A percentile compares a stretch with the other conserved stretches of the same genome.
These are phyloP conservation scores for Pheosia tremula DNA, from an alignment of 2,888 invertebrate species.

Conservation along the genomic window DNA sequence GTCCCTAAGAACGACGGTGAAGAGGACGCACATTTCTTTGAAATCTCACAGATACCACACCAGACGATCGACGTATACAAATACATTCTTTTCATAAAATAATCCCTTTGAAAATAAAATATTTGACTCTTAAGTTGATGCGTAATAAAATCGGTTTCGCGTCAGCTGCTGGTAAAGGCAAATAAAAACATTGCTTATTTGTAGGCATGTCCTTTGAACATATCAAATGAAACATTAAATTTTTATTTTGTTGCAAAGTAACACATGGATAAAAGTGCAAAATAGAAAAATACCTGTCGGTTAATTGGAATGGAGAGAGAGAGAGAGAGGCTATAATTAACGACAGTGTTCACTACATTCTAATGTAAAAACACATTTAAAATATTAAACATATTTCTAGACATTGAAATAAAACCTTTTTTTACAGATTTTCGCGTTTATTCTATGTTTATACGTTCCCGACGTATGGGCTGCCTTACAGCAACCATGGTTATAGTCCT, in stretches of 20 bases:
- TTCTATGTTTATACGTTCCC: too few relatives aligned
- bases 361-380: too few relatives aligned
- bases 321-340: not conserved
- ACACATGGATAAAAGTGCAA: not conserved
- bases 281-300: not conserved
- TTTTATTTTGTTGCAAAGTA: not conserved
- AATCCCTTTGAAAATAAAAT: conserved; percentile 7
- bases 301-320: not conserved
- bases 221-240: not conserved
- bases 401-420: too few relatives aligned
- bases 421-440: too few relatives aligned
- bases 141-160: not conserved
- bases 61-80: not conserved
- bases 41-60: not conserved
- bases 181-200: not conserved
- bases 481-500: too few relatives aligned
- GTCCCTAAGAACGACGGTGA: not conserved
- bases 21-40: not conserved
- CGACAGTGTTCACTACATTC: not conserved
- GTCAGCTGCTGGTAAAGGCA: not conserved
- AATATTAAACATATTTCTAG: too few relatives aligned
- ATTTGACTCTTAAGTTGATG: conserved; percentile 2
- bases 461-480: too few relatives aligned
- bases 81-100: conserved; percentile 6
- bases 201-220: not conserved